Evolutionary conservation across 37 sponge, comb jelly and placozoan genomes (phyloP), one percentile per base, ranked within the genome.

Genomic region (Agelas oroides): DNA sequence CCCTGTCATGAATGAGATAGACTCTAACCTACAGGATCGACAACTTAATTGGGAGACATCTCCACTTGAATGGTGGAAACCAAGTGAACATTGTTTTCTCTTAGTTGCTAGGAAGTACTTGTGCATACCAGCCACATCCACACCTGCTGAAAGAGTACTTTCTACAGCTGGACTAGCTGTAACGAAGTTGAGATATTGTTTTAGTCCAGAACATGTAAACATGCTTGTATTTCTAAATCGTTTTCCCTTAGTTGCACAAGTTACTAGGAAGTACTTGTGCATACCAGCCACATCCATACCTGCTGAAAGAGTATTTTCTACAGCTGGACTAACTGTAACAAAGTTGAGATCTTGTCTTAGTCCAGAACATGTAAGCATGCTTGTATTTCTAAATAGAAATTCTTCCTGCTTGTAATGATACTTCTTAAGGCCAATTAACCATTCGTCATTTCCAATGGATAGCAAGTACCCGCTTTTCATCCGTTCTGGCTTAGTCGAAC

Each of bases 251-350:
- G 35, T 31, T 18, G 74, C 74, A 40, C 14, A 16, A 23, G 21
- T 72, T 19, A 41, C 74, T 15, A 72, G 23, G 21, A 24, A 21
- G 16, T 32, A 32, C 20, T 21, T 72, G 20, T 40, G 21, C 35
- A 41, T 72, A 16, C 36, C 74, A 72, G 74, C 53, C 35, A 72
- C 74, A 72, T 72, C 73, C 20, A 32, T 38, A 15, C 73, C 73
- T 15, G 73, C 73, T 35, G 46, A 72, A 38, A 33, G 53, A 40
- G 73, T 37, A 32, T 72, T 72, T 32, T 72, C 73, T 15, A 72
- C 73, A 32, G 73, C 73, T 37, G 73, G 46, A 40, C 53, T 72
- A 15, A 72, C 73, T 72, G 32, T 72, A 19, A 72, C 73, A 32
- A 15, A 38, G 16, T 15, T 32, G 46, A 37, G 46, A 21, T 37